Evolutionary conservation across 2,113 vertebrate genomes (phyloP).

Genomic region (Brachypodius melanocephalos): DNA sequence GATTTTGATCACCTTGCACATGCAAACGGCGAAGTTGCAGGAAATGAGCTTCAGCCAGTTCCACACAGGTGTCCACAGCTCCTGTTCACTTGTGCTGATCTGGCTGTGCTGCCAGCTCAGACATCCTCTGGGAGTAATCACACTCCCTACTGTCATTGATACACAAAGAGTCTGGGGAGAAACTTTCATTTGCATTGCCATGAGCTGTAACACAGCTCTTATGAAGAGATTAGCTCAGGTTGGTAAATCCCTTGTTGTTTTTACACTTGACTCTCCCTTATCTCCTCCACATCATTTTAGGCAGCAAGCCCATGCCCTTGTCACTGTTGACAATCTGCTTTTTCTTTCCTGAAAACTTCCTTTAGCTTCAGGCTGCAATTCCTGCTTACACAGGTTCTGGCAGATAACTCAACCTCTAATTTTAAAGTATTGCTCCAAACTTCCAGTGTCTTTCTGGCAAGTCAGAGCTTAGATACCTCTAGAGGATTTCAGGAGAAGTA

Average conservation of each 20-base stretch:
- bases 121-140: background rate
- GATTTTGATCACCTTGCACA: background rate
- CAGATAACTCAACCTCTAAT: background rate
- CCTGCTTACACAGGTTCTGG: background rate
- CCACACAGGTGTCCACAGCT: background rate
- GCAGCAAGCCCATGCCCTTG: background rate
- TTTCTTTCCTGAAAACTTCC: background rate
- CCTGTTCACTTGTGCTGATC: background rate
- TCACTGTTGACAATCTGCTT: background rate
- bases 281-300: background rate
- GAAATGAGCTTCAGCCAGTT: background rate
- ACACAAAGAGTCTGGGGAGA: background rate
- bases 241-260: background rate
- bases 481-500: background rate
- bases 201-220: background rate
- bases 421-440: background rate
- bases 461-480: background rate
- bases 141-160: background rate
- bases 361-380: background rate
- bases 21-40: background rate
- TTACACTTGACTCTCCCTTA: background rate
- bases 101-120: background rate
- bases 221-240: background rate
- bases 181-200: background rate
- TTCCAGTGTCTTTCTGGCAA: background rate